These are phyloP conservation scores for Amblyteles armatorius DNA, from an alignment of 2,888 invertebrate genomes.

Conservation along the genomic window DNA sequence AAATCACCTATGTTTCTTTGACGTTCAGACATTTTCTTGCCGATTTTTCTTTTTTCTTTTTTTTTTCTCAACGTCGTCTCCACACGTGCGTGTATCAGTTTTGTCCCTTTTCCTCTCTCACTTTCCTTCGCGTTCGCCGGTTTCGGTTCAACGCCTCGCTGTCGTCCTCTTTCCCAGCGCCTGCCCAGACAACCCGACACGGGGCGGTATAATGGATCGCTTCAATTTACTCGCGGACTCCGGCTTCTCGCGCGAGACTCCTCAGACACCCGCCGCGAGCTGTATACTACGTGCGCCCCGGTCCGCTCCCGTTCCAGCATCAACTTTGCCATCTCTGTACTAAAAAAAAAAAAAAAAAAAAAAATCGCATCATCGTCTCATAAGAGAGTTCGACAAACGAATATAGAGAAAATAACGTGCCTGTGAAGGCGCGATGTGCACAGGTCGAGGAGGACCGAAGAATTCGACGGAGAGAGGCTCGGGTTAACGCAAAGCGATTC, in stretches of 20 bases:
- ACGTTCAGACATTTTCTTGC: not conserved
- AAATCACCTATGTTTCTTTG: not conserved
- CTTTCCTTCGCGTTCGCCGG: constrained; percentile 18
- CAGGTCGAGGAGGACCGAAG: not conserved
- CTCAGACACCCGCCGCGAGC: constrained; percentile 58
- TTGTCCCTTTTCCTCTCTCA: constrained; percentile 51
- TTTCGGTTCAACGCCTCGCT: constrained; percentile 44
- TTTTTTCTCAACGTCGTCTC: constrained; percentile 32
- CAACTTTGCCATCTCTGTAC: constrained; percentile 45
- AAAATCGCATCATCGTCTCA: constrained; percentile 43
- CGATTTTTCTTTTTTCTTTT: not conserved
- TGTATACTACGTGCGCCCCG: constrained; percentile 55
- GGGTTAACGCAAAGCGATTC: not conserved
- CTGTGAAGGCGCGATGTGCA: not conserved
- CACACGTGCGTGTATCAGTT: constrained; percentile 52
- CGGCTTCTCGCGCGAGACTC: constrained; percentile 70
- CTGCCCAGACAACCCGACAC: constrained; percentile 72
- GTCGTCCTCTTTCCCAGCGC: constrained; percentile 58
- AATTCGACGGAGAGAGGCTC: not conserved
- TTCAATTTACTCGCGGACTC: constrained; percentile 79
- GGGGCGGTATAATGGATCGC: constrained; percentile 79
- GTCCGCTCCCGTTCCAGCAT: constrained; percentile 43
- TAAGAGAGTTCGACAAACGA: constrained; percentile 40
- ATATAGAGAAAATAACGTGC: not conserved
- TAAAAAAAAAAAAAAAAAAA: constrained; percentile 22